phyloP scores from a whole-genome alignment of 2,113 vertebrate species.

The Zootoca vivipara region DNA sequence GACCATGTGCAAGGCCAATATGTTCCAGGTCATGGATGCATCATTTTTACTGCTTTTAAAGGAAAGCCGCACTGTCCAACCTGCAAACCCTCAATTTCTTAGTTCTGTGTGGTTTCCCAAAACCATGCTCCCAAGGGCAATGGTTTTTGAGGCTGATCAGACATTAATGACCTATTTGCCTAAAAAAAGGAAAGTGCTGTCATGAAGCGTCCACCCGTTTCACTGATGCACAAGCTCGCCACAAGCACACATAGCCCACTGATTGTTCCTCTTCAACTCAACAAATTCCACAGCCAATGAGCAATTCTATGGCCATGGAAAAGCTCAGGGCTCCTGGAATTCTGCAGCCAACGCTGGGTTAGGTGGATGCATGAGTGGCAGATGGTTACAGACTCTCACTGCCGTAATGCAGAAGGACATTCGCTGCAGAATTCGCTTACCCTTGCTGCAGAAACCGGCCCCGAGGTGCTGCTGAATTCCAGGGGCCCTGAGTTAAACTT shows the following conservation, averaged over 20 bases:
- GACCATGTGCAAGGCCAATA: not conserved
- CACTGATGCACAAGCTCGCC: not conserved
- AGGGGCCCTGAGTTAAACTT: conserved; percentile 38
- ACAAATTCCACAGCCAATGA: conserved; percentile 47
- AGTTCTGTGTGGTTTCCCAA: not conserved
- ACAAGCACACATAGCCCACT: not conserved
- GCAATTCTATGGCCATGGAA: conserved; percentile 45
- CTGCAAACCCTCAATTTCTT: not conserved
- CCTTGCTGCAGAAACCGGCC: conserved; percentile 40
- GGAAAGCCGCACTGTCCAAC: not conserved
- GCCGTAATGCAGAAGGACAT: conserved; percentile 32
- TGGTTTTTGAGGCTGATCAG: not conserved
- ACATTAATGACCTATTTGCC: not conserved
- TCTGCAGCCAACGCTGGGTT: conserved; percentile 44
- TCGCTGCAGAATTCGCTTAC: conserved; percentile 49
- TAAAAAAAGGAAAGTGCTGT: not conserved
- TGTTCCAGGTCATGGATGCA: not conserved
- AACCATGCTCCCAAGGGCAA: not conserved
- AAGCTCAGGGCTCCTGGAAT: conserved; percentile 50
- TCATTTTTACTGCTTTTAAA: not conserved
- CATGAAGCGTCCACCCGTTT: not conserved
- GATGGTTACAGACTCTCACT: conserved; percentile 35
- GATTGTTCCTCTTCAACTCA: not conserved
- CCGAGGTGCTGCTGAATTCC: conserved; percentile 39
- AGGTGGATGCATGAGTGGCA: conserved; percentile 38